Percentiles rank a stretch among this genome's conserved stretches.
Conservation (phyloP, 2,113 vertebrate genomes). For the Alaudala cheleensis region DNA sequence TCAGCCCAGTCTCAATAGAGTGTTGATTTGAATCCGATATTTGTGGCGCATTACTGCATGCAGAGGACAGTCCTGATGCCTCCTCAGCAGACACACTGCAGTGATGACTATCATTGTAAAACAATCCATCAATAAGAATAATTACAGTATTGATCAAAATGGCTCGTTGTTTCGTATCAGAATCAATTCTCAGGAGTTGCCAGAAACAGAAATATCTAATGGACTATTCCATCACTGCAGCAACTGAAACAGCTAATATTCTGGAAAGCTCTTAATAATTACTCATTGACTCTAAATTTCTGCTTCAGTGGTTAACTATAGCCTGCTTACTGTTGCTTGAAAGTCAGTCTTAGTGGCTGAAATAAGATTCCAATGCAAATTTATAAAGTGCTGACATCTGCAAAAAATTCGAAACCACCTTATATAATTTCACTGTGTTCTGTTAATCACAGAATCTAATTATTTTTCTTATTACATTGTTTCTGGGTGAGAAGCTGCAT, state of each 20-base stretch:
- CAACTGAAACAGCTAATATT: slow-evolving; percentile 81
- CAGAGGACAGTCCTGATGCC: slow-evolving; percentile 68
- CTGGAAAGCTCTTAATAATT: slow-evolving; percentile 84
- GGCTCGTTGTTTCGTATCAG: slow-evolving; percentile 74
- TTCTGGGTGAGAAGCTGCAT: slow-evolving; percentile 64
- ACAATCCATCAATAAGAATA: slow-evolving; percentile 87
- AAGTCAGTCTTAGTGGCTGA: slow-evolving; percentile 68
- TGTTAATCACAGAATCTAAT: slow-evolving; percentile 72
- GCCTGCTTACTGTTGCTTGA: slow-evolving; percentile 71
- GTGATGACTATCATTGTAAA: slow-evolving; percentile 78
- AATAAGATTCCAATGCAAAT: slow-evolving; percentile 56
- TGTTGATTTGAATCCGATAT: slow-evolving; percentile 91
- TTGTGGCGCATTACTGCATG: slow-evolving; percentile 76
- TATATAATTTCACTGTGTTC: slow-evolving; percentile 46
- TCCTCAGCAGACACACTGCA: slow-evolving; percentile 69
- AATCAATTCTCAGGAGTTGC: slow-evolving; percentile 82
- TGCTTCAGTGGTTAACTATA: slow-evolving; percentile 74
- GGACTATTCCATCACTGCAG: slow-evolving; percentile 81
- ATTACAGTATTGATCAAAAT: slow-evolving; percentile 86
- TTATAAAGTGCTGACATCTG: slow-evolving; percentile 50
- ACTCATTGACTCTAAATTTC: slow-evolving; percentile 81
- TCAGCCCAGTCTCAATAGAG: slow-evolving; percentile 88
- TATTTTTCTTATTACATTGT: slow-evolving; percentile 69
- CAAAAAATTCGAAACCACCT: slow-evolving; percentile 43
- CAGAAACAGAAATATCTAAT: slow-evolving; percentile 81